Conservation (phyloP, 2,888 invertebrate species). For the Leptinotarsa juncta region DNA sequence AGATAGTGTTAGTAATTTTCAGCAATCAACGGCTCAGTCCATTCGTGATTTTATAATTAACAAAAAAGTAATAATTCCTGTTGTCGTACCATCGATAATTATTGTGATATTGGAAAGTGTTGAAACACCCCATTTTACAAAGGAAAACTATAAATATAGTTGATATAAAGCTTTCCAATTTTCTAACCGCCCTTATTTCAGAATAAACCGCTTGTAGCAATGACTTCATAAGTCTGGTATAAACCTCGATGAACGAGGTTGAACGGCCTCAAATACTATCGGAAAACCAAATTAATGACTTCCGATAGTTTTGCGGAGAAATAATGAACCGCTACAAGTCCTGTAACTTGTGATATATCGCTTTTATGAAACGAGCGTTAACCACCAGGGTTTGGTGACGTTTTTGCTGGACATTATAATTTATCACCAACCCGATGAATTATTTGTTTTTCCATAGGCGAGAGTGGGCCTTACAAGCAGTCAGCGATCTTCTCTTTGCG, state of each 20-base stretch:
- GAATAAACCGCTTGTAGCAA: background rate
- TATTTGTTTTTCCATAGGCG: background rate
- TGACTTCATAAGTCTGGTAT: background rate
- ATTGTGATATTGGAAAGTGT: too few relatives aligned
- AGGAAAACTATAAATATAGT: too few relatives aligned
- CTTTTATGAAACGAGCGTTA: background rate
- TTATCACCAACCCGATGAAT: background rate
- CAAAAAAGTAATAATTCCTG: too few relatives aligned
- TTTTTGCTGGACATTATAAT: background rate
- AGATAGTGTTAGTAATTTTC: too few relatives aligned
- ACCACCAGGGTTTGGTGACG: conserved; percentile 3
- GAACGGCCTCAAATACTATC: conserved; percentile 3
- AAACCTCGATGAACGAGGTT: background rate
- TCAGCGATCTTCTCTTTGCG: too few relatives aligned
- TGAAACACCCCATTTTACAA: too few relatives aligned
- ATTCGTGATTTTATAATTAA: too few relatives aligned
- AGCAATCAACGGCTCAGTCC: too few relatives aligned
- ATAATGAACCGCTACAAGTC: background rate
- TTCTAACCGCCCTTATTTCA: too few relatives aligned
- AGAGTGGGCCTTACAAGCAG: too few relatives aligned
- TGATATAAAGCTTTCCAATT: too few relatives aligned
- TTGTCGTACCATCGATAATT: too few relatives aligned
- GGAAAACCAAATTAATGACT: conserved; percentile 18
- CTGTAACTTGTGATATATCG: background rate
- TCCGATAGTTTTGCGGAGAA: conserved; percentile 2